Evolutionary conservation across 1,140 invertebrate species (phyloP).

Genomic region (Drosophila teissieri): DNA sequence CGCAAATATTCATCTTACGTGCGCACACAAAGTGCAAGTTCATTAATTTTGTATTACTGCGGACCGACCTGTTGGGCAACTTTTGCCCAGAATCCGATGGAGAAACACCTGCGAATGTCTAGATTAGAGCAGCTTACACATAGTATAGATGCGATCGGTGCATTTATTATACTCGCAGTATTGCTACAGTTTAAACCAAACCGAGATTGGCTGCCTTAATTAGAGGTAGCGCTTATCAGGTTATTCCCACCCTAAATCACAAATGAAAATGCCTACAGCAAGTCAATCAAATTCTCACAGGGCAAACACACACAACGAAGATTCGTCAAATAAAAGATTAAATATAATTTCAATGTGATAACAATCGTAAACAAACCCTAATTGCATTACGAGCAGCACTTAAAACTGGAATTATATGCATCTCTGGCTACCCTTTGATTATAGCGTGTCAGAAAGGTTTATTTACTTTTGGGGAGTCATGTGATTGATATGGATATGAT

Average conservation of each 20-base stretch:
- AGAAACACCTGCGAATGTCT: constrained; percentile 21
- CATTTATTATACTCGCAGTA: background rate
- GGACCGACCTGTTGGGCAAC: constrained; percentile 4
- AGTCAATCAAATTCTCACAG: constrained; percentile 12
- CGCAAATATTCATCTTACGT: constrained; percentile 3
- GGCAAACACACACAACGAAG: background rate
- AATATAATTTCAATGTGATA: constrained; percentile 35
- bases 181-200: background rate
- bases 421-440: constrained; percentile 22
- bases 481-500: background rate
- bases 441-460: background rate
- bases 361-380: constrained; percentile 28
- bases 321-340: constrained; percentile 18
- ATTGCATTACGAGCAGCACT: constrained; percentile 37
- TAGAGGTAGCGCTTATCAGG: constrained; percentile 17
- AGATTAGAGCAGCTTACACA: constrained; percentile 21
- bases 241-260: background rate
- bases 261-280: background rate
- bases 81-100: background rate
- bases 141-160: background rate
- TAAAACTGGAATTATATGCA: constrained; percentile 30
- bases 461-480: background rate
- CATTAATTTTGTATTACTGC: constrained; percentile 12
- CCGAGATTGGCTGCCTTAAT: background rate
- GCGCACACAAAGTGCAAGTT: background rate